Percentiles rank a stretch among this genome's conserved stretches.
Evolutionary conservation across 64 coral and sea anemone species (phyloP).

Genomic region (Platygyra sinensis): DNA sequence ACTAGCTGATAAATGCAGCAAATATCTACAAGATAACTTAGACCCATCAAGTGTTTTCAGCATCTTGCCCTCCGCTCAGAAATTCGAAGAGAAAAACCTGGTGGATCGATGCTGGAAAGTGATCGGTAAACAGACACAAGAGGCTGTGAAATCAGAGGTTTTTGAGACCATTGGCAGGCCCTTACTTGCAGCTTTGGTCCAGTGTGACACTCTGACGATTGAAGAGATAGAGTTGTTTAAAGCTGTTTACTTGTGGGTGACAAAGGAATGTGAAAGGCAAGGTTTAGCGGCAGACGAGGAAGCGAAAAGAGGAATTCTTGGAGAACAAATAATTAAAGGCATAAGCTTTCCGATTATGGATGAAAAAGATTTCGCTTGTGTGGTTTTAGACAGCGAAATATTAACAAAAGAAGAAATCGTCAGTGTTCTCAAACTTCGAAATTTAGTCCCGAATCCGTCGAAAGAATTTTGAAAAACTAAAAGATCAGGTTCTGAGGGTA

Average conservation of each 20-base stretch:
- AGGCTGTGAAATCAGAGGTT: background rate
- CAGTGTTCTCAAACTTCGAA: background rate
- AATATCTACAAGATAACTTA: background rate
- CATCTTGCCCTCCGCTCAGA: background rate
- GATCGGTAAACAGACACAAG: background rate
- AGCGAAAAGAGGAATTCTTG: background rate
- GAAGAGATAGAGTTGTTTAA: background rate
- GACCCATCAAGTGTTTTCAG: slow-evolving; percentile 15
- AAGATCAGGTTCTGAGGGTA: background rate
- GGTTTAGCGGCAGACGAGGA: background rate
- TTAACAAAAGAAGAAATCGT: background rate
- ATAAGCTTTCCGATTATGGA: background rate
- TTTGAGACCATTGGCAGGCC: slow-evolving; percentile 6
- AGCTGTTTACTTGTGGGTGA: background rate
- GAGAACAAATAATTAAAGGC: background rate
- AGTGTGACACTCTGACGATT: background rate
- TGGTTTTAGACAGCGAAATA: background rate
- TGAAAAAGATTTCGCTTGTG: background rate
- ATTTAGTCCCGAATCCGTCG: background rate
- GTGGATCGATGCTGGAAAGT: slow-evolving; percentile 11
- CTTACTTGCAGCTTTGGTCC: background rate
- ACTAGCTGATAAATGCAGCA: background rate
- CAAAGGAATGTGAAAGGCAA: background rate
- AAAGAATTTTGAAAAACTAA: background rate
- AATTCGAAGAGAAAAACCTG: background rate